phyloP scores from a whole-genome alignment of 2,113 vertebrate species.

The Tupaia tana region DNA sequence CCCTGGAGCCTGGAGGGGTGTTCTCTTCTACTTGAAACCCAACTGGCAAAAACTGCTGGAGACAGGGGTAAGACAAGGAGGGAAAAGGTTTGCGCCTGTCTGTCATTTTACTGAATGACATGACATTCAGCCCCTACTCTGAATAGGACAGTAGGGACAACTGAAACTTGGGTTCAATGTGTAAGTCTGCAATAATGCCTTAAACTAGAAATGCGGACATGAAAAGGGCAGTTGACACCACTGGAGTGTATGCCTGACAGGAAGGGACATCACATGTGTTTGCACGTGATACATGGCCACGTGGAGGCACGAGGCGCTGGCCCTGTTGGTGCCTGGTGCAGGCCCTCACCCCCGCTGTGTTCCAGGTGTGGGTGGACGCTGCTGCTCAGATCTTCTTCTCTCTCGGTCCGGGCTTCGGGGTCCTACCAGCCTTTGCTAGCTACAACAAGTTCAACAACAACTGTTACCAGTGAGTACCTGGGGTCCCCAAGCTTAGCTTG shows the following conservation, averaged over 20 bases:
- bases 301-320: fast-evolving
- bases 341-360: slow-evolving; percentile 62
- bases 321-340: fast-evolving
- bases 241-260: background rate
- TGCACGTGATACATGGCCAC: background rate
- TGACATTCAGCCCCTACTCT: background rate
- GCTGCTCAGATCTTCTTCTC: slow-evolving; percentile 99
- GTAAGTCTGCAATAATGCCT: background rate
- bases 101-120: background rate
- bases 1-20: slow-evolving; percentile 97
- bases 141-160: background rate
- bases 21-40: slow-evolving; percentile 96
- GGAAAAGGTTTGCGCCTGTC: background rate
- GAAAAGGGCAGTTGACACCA: background rate
- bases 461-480: slow-evolving; percentile 95
- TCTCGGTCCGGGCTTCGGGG: slow-evolving; percentile 97
- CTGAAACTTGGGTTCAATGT: background rate
- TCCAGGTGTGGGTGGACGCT: slow-evolving; percentile 98
- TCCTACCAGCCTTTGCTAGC: slow-evolving; percentile 96
- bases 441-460: slow-evolving; percentile 99
- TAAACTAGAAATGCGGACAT: background rate
- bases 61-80: slow-evolving; percentile 89
- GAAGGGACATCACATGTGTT: background rate
- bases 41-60: slow-evolving; percentile 96
- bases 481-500: background rate